Evolutionary conservation across 1,140 invertebrate species (phyloP).

Genomic region (Chrysomallon squamiferum): DNA sequence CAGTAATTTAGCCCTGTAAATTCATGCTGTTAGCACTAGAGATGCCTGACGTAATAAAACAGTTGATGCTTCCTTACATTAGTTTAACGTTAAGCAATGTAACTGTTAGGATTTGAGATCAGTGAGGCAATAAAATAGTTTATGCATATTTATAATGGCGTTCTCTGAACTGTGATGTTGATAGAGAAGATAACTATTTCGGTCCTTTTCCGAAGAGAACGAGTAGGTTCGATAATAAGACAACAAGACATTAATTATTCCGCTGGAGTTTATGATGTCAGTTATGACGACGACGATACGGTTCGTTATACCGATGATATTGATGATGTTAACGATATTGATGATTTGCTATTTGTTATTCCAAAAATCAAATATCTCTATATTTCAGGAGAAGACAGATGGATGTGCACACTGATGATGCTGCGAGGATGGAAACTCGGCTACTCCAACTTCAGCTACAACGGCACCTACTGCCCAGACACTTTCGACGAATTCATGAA

Average conservation of each 20-base stretch:
- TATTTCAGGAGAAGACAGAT: slow-evolving; percentile 37
- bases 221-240: too few species aligned
- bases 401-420: slow-evolving; percentile 51
- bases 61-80: neutral
- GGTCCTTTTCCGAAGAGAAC: too few species aligned
- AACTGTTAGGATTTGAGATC: too few species aligned
- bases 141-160: neutral
- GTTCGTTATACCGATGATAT: too few species aligned
- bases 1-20: neutral
- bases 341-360: too few species aligned
- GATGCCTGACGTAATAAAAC: slow-evolving; percentile 25
- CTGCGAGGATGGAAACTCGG: slow-evolving; percentile 36
- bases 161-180: neutral
- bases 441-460: slow-evolving; percentile 25
- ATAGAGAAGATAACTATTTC: too few species aligned
- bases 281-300: too few species aligned
- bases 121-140: too few species aligned
- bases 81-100: too few species aligned
- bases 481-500: slow-evolving; percentile 38
- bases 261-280: too few species aligned
- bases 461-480: slow-evolving; percentile 44
- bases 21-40: slow-evolving; percentile 67
- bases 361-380: neutral
- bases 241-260: too few species aligned
- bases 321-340: too few species aligned